Evolutionary conservation across 2,113 vertebrate species (phyloP), one percentile per base, ranked within the genome.

Genomic region (Labeo rohita): DNA sequence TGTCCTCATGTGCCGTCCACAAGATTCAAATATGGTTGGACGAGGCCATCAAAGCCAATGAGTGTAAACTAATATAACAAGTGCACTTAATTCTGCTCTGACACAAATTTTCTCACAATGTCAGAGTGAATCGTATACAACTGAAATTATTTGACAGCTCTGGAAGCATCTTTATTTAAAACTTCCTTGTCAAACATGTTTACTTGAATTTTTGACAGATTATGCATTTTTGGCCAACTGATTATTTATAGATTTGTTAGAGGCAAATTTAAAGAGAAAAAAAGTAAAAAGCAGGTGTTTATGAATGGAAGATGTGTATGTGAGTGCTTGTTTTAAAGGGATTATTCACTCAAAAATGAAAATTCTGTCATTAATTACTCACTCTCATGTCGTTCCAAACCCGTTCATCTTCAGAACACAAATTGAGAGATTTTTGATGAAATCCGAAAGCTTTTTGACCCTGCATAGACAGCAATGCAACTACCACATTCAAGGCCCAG

Each of bases 1-100:
- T n/a, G 39, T 79, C 39, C n/a, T 63, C 13, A 74, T 11, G 45
- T 6, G 21, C n/a, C 6, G n/a, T 80, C 52, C 52, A 65, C 13
- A 47, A 8, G 39, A n/a, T 63, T 47, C 47, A 80, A 47, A 47
- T 47, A 65, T 50, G 39, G n/a, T 63, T 28, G 21, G 15, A 49
- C n/a, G 6, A 15, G 39, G 78, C 39, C 78, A 45, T 65, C n/a
- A 34, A 9, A 49, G 43, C 39, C 61, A 47, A 16, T 13, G 56
- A 15, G 59, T 80, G 39, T 43, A 65, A 80, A 47, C 59, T 45
- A n/a, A 49, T 63, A n/a, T 65, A 66, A 63, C n/a, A 81, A 82
- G 28, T 70, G 47, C 80, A 82, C 63, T 82, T 82, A 82, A 70
- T 50, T 81, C 45, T 81, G 43, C 79, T 65, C 56, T 49, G 61